Evolutionary conservation across 2,797 vertebrate species (phyloP), one percentile per base, ranked within the genome.

Genomic region (Xiphophorus birchmanni): DNA sequence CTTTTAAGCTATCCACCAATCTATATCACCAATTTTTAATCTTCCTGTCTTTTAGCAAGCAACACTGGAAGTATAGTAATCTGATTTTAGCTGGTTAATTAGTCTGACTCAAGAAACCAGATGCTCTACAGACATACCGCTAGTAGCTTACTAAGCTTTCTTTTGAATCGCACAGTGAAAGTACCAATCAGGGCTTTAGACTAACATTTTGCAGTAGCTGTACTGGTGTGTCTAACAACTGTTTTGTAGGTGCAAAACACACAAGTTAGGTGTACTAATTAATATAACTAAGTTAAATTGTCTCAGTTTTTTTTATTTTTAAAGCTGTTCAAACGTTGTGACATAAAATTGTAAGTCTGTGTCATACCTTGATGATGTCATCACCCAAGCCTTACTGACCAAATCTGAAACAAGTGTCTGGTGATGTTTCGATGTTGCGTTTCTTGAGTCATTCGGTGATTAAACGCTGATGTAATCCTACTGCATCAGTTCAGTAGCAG

Each of bases 401-500:
- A 23, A 76, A 75, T 8, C 37, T 58, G 7, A 67, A 47, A 71
- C 45, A 26, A 3, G 29, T 47, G 58, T 48, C 3, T 48, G 7
- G 58, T 48, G 54, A 60, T 8, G 69, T 77, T 78, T 79, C 26
- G 32, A 44, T 17, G 42, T 23, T 37, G 21, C 21, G 5, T 42
- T 69, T 69, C 32, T 73, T 29, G 12, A 26, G 60, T 76, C 45
- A 8, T 29, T 44, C 48, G 32, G 8, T 47, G 18, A 79, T 80
- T 48, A 81, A 48, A 8, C 4, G 2, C 58, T 67, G 40, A 32
- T 72, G 48, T 23, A 42, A 13, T 11, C n/a, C 23, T 32, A 3
- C 54, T 21, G 26, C 17, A 78, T 42, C 72, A 54, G 50, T 63
- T 35, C 52, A 69, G 75, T 21, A 77, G 44, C 44, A 82, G 76